Evolutionary conservation across 2,888 invertebrate genomes (phyloP), one percentile per base, ranked within the genome.

Genomic region (Vannuccia rotundouncinata): DNA sequence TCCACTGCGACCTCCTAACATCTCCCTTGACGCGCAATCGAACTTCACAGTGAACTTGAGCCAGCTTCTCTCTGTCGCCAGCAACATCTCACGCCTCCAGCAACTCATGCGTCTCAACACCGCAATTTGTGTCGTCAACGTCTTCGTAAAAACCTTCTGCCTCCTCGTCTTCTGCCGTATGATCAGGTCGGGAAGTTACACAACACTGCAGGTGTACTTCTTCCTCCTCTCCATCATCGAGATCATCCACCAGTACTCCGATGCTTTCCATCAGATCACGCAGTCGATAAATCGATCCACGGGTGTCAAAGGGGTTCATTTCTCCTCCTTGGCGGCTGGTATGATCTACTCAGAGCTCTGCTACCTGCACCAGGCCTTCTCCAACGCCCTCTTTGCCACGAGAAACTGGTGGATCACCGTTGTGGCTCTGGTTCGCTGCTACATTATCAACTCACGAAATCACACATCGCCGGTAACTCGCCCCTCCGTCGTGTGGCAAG

Each of bases 231-330:
- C 27, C 10, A n/a, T 73, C 22, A 5, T 73, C 5, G 73, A 73
- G 73, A 73, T 73, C 73, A 73, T 73, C 2, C 73, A 73, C 22
- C 73, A 73, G 73, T 73, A 73, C 73, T 10, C 22, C 73, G 2
- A 5, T 5, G 27, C 73, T 22, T n/a, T 73, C 22, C 22, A 25
- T 27, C 2, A 2, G 2, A n/a, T 73, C 73, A 73, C 10, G 2
- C 22, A 13, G 2, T n/a, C n/a, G 5, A 10, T 5, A 2, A 27
- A 73, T 5, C 5, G 22, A 2, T 27, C 22, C 5, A 27, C 10
- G 5, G 73, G 73, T 25, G 22, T 25, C 5, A 5, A n/a, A 2
- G 73, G 73, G 27, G n/a, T n/a, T 73, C 73, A 2, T 25, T 73
- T 73, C 27, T n/a, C 27, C 5, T 13, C 73, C 5, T n/a, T 73